Base-by-base conservation (phyloP, 2,888 invertebrate genomes). In the Ophioninae sp. region DNA sequence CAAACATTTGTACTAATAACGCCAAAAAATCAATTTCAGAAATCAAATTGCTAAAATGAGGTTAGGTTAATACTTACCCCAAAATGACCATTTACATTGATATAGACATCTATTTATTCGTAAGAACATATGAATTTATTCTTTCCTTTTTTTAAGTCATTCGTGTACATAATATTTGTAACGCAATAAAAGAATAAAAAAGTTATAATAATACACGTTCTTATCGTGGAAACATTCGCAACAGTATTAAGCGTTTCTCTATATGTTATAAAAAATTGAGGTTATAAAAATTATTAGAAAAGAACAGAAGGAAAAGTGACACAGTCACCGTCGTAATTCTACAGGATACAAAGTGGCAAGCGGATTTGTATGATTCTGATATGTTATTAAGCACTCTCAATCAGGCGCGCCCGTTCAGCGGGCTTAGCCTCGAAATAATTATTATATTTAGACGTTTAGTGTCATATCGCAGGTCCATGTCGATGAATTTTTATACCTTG, bases 41-140 rank as follows among this genome's bases (percentile, higher is more conserved):
- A 30, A 30, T 30, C 30, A 30, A 30, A 30, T 41, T 41, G 9
- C 41, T 41, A 41, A 41, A 9, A 0, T 3, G 9, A 9, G 9
- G 3, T 41, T 41, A 1, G 9, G 9, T 9, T 41, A 51, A 17
- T 5, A 17, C 51, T 51, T 51, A 13, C 51, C 17, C 13, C 51
- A 17, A 51, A 51, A 67, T 51, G 58, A 74, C 77, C 65, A 71
- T 73, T 20, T 68, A 75, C 61, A 81, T 64, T 71, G 41, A 81
- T 64, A 76, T 64, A 75, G 51, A 56, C 22, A 72, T 72, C 72
- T 3, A 86, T 84, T 77, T 79, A 76, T 82, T 71, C 73, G 79
- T 86, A 84, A 51, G 80, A 86, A 86, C 82, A 81, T 88, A 87
- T 84, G 87, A 88, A 87, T 88, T 87, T 88, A 87, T 88, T 88